A percentile compares a stretch with the other conserved stretches of the same genome.
These are phyloP conservation scores for Folsomia candida DNA, from an alignment of 2,888 invertebrate species.

Conservation along the genomic window DNA sequence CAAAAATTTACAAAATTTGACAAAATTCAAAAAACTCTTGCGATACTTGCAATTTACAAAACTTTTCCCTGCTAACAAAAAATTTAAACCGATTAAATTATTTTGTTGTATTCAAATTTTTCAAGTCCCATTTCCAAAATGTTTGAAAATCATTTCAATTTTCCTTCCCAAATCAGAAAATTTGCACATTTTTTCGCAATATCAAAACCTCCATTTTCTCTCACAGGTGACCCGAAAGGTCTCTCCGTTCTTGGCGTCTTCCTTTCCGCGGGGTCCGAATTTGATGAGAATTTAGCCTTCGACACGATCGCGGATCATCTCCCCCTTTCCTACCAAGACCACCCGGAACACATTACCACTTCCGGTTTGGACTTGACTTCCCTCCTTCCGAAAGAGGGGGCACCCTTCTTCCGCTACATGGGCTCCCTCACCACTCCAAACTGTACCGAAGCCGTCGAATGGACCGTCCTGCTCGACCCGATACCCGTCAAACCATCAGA, in stretches of 20 bases:
- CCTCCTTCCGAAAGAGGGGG: neutral
- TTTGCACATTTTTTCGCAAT: too few relatives aligned
- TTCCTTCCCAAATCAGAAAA: too few relatives aligned
- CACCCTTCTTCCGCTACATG: neutral
- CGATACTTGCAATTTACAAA: too few relatives aligned
- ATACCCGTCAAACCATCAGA: neutral
- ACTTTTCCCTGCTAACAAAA: too few relatives aligned
- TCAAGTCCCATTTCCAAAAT: too few relatives aligned
- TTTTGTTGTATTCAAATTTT: too few relatives aligned
- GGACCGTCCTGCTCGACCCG: neutral
- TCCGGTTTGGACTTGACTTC: neutral
- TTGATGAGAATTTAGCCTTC: neutral
- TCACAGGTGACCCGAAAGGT: neutral
- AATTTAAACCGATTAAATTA: too few relatives aligned
- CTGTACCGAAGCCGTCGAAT: slow-evolving; percentile 2
- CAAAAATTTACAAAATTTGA: neutral
- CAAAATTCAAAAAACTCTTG: too few relatives aligned
- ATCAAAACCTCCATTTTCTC: too few relatives aligned
- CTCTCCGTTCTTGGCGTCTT: neutral
- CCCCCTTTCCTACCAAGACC: neutral
- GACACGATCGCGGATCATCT: neutral
- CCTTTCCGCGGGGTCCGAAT: neutral
- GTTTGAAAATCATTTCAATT: too few relatives aligned
- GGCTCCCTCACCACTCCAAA: slow-evolving; percentile 9
- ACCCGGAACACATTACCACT: neutral